Evolutionary conservation across 2,113 vertebrate species (phyloP).

Genomic region (Etheostoma spectabile): DNA sequence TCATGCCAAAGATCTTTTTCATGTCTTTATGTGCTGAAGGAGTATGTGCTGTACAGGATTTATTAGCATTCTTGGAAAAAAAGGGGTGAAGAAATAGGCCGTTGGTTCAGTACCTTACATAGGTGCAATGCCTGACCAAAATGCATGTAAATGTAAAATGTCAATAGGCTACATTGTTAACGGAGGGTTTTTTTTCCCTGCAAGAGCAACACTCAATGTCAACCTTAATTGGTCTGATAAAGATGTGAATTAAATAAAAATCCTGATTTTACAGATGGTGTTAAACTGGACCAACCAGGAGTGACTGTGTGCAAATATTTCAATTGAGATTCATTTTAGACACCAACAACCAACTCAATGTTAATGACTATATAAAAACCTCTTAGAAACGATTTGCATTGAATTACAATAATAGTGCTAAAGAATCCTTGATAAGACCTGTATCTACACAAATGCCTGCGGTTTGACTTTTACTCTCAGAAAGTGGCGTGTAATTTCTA

Average conservation of each 20-base stretch:
- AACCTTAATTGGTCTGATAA: neutral
- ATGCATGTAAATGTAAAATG: no score
- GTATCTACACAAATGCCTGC: neutral
- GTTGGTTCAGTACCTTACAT: neutral
- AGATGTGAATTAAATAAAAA: neutral
- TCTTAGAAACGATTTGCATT: no score
- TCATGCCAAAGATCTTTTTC: neutral
- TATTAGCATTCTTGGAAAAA: conserved; percentile 2
- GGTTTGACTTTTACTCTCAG: neutral
- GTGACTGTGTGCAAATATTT: neutral
- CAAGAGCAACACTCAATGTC: neutral
- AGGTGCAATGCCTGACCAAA: neutral
- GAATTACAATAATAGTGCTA: neutral
- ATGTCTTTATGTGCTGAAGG: neutral
- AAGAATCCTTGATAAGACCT: neutral
- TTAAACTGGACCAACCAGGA: neutral
- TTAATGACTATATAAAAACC: no score
- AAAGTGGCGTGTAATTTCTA: neutral
- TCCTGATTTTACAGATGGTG: neutral
- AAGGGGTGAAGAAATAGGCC: neutral
- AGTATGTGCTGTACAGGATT: neutral
- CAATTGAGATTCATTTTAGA: neutral
- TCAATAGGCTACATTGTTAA: no score
- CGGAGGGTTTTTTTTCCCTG: neutral
- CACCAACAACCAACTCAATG: no score